Evolutionary conservation across 1,140 invertebrate species (phyloP), one percentile per base, ranked within the genome.

Genomic region (Drosophila ercepeae): DNA sequence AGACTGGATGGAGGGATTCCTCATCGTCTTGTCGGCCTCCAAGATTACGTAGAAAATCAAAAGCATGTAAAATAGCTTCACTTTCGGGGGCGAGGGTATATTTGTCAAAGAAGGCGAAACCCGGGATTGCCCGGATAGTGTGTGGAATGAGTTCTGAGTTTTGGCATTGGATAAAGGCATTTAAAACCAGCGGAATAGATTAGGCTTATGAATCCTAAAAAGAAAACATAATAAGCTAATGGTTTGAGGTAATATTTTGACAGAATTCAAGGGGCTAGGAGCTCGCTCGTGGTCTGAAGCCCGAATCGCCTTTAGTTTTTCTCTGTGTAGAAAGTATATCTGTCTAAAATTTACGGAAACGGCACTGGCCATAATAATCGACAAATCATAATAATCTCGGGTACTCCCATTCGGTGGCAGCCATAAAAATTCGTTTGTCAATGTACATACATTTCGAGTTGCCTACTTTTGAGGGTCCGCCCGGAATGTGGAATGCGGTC

Each of bases 1-100:
- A 1, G 27, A 16, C 14, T 18, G 39, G 39, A 1, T 19, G 55
- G 23, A 14, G 14, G 29, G 41, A 25, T 19, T 36, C n/a, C 41
- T 39, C 41, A 16, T 8, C 21, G 3, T 39, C 14, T 39, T 5
- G 36, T 39, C 23, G 9, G 6, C 45, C 36, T 39, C 25, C 23
- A 9, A n/a, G 16, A 8, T 42, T 36, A 19, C 60, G 27, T 21
- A n/a, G 16, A n/a, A 86, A 84, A 78, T 86, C 67, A 74, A 77
- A 86, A 77, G 67, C 73, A 88, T 78, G 83, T 60, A 82, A 86
- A 82, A 75, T 75, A 88, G 67, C 76, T 86, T 76, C 55, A 41
- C 46, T 70, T 64, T 55, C 42, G 34, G 63, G 46, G 46, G 48
- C 27, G 14, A 23, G 61, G 29, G 55, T 52, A 67, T 74, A 88